A percentile compares a stretch with the other conserved stretches of the same genome.
Conservation (phyloP, 2,888 invertebrate species). For the Mesorhabditis belari region DNA sequence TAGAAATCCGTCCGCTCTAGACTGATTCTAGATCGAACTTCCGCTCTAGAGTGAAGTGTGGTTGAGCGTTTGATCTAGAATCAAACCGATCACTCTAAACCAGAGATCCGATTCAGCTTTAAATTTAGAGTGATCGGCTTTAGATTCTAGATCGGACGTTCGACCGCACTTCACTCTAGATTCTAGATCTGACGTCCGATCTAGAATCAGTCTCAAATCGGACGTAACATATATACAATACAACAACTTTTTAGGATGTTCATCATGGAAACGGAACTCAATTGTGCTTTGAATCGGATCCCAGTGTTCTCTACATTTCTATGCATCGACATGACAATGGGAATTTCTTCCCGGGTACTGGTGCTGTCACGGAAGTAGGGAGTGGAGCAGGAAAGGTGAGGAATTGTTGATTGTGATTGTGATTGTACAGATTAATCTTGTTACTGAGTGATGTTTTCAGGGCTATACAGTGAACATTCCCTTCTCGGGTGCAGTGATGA, state of each 20-base stretch:
- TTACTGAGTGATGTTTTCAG: conserved; percentile 5
- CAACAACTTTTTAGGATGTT: conserved; percentile 73
- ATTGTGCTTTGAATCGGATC: conserved; percentile 92
- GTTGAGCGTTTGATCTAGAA: no score
- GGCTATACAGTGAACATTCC: conserved; percentile 94
- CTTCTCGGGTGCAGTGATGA: conserved; percentile 84
- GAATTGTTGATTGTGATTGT: background rate
- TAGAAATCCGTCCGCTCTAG: no score
- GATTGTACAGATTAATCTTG: background rate
- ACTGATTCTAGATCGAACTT: no score
- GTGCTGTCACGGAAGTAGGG: conserved; percentile 75
- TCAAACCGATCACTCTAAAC: no score
- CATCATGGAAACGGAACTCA: conserved; percentile 71
- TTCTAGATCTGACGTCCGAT: conserved; percentile 61
- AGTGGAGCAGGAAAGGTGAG: conserved; percentile 34
- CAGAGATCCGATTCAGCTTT: no score
- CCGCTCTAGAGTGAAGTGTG: no score
- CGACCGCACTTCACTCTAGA: no score
- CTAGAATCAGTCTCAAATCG: no score
- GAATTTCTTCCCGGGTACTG: conserved; percentile 93
- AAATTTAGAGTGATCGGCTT: no score
- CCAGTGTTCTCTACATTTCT: conserved; percentile 86
- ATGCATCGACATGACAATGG: conserved; percentile 98
- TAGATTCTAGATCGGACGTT: no score
- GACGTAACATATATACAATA: background rate